Percentiles rank a stretch among this genome's conserved stretches.
phyloP scores from a whole-genome alignment of 2,113 vertebrate genomes.

The Pedionomus torquatus region DNA sequence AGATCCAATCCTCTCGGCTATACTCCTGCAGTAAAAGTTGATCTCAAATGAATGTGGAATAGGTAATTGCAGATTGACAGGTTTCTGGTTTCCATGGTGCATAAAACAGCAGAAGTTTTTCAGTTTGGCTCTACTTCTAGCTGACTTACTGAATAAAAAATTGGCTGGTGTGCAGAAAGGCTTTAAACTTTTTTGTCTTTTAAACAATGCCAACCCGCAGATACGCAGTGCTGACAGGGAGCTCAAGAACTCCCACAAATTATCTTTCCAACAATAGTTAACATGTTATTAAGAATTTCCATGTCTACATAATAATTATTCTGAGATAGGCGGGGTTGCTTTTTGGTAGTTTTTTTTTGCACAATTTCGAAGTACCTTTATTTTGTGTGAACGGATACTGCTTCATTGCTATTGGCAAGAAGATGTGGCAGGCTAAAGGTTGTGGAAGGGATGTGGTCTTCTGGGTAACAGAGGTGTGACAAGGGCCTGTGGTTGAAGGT shows the following conservation, averaged over 20 bases:
- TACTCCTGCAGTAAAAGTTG: background rate
- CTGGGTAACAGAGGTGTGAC: background rate
- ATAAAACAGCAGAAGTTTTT: slow-evolving; percentile 32
- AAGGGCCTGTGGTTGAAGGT: background rate
- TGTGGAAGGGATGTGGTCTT: background rate
- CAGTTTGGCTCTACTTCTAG: slow-evolving; percentile 19
- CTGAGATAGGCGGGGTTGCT: background rate
- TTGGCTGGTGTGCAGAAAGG: slow-evolving; percentile 17
- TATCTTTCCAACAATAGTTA: slow-evolving; percentile 53
- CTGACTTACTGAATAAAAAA: slow-evolving; percentile 41
- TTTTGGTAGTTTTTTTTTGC: background rate
- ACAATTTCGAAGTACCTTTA: background rate
- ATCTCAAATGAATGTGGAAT: background rate
- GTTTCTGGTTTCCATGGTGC: slow-evolving; percentile 47
- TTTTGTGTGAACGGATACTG: background rate
- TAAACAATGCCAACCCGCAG: slow-evolving; percentile 19
- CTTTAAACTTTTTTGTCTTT: slow-evolving; percentile 61
- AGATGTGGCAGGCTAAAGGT: background rate
- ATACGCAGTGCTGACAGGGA: background rate
- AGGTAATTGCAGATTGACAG: slow-evolving; percentile 34
- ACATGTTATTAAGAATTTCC: slow-evolving; percentile 59
- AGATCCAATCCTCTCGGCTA: background rate
- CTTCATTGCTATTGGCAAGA: background rate
- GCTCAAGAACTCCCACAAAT: slow-evolving; percentile 18
- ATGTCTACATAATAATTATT: slow-evolving; percentile 53